Evolutionary conservation across 1,140 invertebrate species (phyloP).

Genomic region (Mya arenaria): DNA sequence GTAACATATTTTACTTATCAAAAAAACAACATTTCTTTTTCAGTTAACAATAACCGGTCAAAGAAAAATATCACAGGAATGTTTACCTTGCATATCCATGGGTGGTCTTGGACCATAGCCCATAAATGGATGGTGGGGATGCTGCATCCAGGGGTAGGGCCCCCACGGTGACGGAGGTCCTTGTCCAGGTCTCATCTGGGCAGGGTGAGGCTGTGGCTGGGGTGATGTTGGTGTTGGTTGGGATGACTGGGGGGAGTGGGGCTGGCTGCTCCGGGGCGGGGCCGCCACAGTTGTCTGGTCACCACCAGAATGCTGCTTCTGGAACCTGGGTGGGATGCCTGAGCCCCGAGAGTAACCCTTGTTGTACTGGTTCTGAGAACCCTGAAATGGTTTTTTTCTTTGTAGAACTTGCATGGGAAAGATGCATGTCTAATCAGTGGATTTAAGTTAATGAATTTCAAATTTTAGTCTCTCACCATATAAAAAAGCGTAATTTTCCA

Average conservation of each 20-base stretch:
- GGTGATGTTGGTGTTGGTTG: constrained; percentile 62
- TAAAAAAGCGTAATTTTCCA: no score
- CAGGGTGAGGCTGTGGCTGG: constrained; percentile 65
- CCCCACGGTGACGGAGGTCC: constrained; percentile 75
- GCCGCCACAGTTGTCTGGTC: constrained; percentile 54
- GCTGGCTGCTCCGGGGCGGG: constrained; percentile 57
- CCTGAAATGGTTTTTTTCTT: no score
- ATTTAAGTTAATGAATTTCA: no score
- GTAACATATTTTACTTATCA: no score
- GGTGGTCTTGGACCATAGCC: constrained; percentile 75
- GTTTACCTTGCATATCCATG: constrained; percentile 78
- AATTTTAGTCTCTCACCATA: no score
- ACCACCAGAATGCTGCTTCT: constrained; percentile 84
- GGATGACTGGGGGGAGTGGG: constrained; percentile 46
- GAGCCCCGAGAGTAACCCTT: constrained; percentile 39
- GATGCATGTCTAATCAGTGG: no score
- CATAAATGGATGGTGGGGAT: constrained; percentile 74
- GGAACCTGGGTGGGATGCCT: constrained; percentile 91
- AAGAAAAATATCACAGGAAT: no score
- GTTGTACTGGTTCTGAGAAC: constrained; percentile 51
- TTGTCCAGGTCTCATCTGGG: constrained; percentile 72
- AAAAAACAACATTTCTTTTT: no score
- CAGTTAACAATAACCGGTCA: no score
- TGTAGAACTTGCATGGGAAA: no score
- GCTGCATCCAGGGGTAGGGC: constrained; percentile 76